Evolutionary conservation across 2,888 invertebrate genomes (phyloP), one percentile per base, ranked within the genome.

Genomic region (Aleiodes leptofemur): DNA sequence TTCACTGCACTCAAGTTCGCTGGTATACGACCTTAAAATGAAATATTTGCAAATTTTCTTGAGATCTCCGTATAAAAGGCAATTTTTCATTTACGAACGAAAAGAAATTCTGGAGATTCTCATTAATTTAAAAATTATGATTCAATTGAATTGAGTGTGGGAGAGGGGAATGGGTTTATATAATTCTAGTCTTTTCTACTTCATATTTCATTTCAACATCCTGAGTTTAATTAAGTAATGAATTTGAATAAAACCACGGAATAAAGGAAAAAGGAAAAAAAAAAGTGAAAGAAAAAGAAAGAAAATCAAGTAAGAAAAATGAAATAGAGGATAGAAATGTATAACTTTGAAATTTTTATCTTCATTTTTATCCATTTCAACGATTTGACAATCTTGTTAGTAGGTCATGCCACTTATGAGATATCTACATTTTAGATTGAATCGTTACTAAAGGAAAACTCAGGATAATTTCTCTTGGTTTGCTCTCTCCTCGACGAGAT

Each of bases 371-470:
- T 68, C 50, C 31, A 14, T 51, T 34, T 31, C 14, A 31, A 53
- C 14, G 31, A 11, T 56, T 70, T 64, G 53, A 69, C 69, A 16
- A 43, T 13, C 72, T 53, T 48, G 38, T 51, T 57, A 51, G 50
- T 75, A 59, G 75, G 75, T 75, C 74, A 68, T 29, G 57, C 38
- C 29, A 71, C 38, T 71, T 56, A 64, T 68, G 68, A 68, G 14
- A 51, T 75, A 72, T 72, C 66, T 57, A 57, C 23, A 51, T 76
- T 79, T 77, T 71, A 76, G 69, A 78, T 78, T 79, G 75, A 80
- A 74, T 76, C 77, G 57, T 69, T 73, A 69, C 71, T 73, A 38
- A 43, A 73, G 51, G 68, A 76, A 68, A 68, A 68, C 74, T 70
- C 29, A 16, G 77, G 69, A 77, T 76, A 76, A 76, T 76, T 64